phyloP scores from a whole-genome alignment of 2,888 invertebrate species.

The Sinopyrophorus schimmeli region DNA sequence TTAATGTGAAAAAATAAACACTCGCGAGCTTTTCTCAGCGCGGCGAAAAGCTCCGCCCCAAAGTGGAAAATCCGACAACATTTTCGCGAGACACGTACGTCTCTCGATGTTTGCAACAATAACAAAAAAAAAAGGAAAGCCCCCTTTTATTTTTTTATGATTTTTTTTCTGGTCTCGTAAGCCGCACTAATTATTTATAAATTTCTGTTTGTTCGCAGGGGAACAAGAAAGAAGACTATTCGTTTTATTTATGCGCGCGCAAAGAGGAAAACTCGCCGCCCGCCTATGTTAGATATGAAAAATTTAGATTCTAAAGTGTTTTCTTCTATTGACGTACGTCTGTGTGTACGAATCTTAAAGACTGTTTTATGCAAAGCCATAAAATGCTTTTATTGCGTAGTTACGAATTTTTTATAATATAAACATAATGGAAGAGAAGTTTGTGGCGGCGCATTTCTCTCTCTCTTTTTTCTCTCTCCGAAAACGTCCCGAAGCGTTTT shows the following conservation, averaged over 20 bases:
- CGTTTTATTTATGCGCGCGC: not conserved
- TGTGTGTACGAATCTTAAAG: conserved; percentile 3
- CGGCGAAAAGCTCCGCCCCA: too few species aligned
- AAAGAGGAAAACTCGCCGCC: too few species aligned
- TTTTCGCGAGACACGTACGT: too few species aligned
- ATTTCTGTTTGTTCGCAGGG: conserved; percentile 5
- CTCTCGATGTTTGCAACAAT: not conserved
- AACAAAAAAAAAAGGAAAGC: conserved; percentile 1
- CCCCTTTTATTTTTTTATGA: not conserved
- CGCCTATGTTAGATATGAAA: too few species aligned
- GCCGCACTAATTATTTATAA: not conserved
- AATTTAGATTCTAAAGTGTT: conserved; percentile 1
- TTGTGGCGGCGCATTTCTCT: not conserved
- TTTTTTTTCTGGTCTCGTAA: too few species aligned
- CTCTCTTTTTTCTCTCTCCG: not conserved
- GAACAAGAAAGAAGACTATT: conserved; percentile 8
- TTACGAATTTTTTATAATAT: too few species aligned
- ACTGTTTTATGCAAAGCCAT: conserved; percentile 1
- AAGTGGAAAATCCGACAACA: too few species aligned
- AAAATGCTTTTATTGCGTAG: too few species aligned
- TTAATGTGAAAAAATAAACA: too few species aligned
- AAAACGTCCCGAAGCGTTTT: too few species aligned
- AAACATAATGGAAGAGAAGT: not conserved
- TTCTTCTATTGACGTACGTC: not conserved
- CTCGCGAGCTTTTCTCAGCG: too few species aligned